phyloP scores from a whole-genome alignment of 2,113 vertebrate species.

The Megalops atlanticus region DNA sequence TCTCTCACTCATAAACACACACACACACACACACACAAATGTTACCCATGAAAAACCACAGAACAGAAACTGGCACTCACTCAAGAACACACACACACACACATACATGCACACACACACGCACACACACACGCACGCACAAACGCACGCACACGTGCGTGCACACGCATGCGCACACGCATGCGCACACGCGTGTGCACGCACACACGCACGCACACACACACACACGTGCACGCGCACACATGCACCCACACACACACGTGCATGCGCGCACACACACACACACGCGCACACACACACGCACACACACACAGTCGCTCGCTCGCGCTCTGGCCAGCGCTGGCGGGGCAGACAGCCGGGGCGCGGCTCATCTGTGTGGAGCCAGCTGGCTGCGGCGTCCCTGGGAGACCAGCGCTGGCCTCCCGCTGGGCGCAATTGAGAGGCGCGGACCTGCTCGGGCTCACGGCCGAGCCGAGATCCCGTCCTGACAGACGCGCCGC shows the following conservation, averaged over 20 bases:
- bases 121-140: neutral
- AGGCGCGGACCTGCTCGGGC: constrained; percentile 46
- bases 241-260: neutral
- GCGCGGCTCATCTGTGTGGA: constrained; percentile 48
- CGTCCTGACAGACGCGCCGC: constrained; percentile 41
- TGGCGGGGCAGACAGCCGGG: constrained; percentile 40
- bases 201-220: neutral
- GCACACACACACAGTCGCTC: neutral
- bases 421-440: constrained; percentile 53
- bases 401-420: constrained; percentile 43
- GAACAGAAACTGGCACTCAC: too few relatives aligned
- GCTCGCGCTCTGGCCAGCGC: too few relatives aligned
- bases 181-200: neutral
- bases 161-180: neutral
- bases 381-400: constrained; percentile 55
- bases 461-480: constrained; percentile 41
- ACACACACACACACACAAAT: too few relatives aligned
- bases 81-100: neutral
- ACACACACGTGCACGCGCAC: neutral
- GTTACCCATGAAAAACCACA: too few relatives aligned
- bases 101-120: neutral
- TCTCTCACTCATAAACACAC: too few relatives aligned
- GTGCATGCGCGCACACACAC: neutral
- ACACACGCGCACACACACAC: neutral
- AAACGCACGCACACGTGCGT: neutral